Percentiles rank a stretch among this genome's conserved stretches.
phyloP scores from a whole-genome alignment of 2,113 vertebrate species.

The Lamprologus callipterus region DNA sequence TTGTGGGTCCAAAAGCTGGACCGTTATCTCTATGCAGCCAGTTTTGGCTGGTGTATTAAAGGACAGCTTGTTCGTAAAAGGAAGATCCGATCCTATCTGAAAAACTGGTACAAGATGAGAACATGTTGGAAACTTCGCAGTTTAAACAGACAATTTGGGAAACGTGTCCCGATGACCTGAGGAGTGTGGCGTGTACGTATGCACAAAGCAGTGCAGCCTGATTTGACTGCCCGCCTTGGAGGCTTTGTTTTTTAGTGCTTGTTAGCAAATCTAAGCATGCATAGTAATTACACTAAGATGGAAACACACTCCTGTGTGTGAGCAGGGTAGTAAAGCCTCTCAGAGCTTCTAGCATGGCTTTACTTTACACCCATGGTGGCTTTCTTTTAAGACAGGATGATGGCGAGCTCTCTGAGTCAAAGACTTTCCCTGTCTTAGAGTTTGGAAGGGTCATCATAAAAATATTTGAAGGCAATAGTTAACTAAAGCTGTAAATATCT shows the following conservation, averaged over 20 bases:
- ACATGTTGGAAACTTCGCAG: not conserved
- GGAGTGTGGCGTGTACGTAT: not conserved
- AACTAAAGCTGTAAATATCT: not conserved
- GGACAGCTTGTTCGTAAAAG: not conserved
- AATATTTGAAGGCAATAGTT: not conserved
- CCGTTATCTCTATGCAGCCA: not conserved
- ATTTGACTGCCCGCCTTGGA: not conserved
- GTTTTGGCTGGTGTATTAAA: not conserved
- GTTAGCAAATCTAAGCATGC: not conserved
- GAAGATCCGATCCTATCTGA: not conserved
- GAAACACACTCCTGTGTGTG: not conserved
- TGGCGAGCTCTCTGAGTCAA: not conserved
- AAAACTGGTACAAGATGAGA: not conserved
- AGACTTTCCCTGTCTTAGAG: not conserved
- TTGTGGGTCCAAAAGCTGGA: not conserved
- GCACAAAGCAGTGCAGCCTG: not conserved
- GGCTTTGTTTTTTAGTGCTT: not conserved
- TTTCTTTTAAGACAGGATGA: not conserved
- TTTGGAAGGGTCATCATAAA: not conserved
- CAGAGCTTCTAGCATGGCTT: not conserved
- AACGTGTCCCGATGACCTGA: not conserved
- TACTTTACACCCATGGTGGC: not conserved
- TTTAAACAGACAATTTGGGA: not conserved
- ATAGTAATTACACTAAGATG: not conserved
- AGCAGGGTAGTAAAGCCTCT: not conserved